Conservation (phyloP, 2,797 vertebrate genomes). For the Mormyrops attenuatus region DNA sequence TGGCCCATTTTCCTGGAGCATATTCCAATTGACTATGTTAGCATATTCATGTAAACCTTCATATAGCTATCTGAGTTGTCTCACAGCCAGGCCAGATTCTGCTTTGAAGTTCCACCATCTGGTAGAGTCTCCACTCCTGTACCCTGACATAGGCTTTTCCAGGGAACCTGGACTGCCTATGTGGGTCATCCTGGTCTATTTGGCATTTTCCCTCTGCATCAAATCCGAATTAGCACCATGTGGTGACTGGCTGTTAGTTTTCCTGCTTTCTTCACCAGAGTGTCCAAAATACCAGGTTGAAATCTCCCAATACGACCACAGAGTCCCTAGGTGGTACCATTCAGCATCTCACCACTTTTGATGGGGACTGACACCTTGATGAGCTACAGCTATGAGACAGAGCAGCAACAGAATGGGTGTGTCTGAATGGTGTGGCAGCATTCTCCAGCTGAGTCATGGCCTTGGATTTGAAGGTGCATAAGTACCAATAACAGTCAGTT, state of each 20-base stretch:
- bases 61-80: not conserved
- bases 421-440: not conserved
- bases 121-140: not conserved
- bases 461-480: not conserved
- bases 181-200: not conserved
- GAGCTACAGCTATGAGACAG: not conserved
- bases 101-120: not conserved
- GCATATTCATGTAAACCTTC: not conserved
- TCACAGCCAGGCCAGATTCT: not conserved
- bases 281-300: not conserved
- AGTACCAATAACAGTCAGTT: not conserved
- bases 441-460: not conserved
- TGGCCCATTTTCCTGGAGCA: not conserved
- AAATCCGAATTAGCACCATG: not conserved
- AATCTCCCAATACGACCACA: not conserved
- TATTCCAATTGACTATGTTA: not conserved
- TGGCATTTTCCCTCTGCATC: not conserved
- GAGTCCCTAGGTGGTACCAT: not conserved
- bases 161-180: not conserved
- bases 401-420: not conserved
- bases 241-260: not conserved
- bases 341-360: not conserved
- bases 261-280: not conserved
- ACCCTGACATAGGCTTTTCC: not conserved
- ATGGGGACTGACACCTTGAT: not conserved